phyloP scores from a whole-genome alignment of 2,113 vertebrate genomes.

The Poeciliopsis turrubarensis region DNA sequence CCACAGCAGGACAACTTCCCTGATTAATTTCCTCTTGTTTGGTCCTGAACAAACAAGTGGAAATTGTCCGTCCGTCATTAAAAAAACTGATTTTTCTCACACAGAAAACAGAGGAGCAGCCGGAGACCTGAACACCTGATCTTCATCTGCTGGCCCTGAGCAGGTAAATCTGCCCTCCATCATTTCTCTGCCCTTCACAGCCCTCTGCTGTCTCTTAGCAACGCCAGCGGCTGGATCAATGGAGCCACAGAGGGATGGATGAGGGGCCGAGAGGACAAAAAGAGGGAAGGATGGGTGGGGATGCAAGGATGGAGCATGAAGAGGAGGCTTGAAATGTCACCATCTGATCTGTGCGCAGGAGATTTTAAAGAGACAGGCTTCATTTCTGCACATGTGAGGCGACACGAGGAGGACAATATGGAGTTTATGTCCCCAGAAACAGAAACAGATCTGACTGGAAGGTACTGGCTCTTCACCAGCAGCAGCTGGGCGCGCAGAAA shows the following conservation, averaged over 20 bases:
- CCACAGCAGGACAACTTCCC: too few relatives aligned
- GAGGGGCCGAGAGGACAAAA: constrained; percentile 6
- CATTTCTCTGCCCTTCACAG: constrained; percentile 24
- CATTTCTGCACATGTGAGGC: background rate
- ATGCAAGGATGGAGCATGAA: too few relatives aligned
- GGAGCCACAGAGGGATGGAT: constrained; percentile 42
- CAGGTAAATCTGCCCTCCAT: constrained; percentile 20
- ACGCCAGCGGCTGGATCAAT: constrained; percentile 58
- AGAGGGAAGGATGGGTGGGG: background rate
- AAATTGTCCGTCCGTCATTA: background rate
- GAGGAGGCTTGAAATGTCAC: background rate
- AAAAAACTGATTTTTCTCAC: background rate
- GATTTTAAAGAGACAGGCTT: background rate
- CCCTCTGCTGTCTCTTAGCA: constrained; percentile 67
- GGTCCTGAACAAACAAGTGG: too few relatives aligned
- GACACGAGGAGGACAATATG: background rate
- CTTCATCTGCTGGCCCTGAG: constrained; percentile 20
- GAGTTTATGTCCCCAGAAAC: background rate
- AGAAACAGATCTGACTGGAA: background rate
- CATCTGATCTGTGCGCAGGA: background rate
- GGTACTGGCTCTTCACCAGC: background rate
- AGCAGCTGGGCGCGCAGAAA: background rate
- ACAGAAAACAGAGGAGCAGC: background rate
- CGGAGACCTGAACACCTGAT: background rate
- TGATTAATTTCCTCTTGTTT: too few relatives aligned